A percentile compares a stretch with the other conserved stretches of the same genome.
These are phyloP conservation scores for Teinopalpus imperialis DNA, from an alignment of 2,888 invertebrate species.

Conservation along the genomic window DNA sequence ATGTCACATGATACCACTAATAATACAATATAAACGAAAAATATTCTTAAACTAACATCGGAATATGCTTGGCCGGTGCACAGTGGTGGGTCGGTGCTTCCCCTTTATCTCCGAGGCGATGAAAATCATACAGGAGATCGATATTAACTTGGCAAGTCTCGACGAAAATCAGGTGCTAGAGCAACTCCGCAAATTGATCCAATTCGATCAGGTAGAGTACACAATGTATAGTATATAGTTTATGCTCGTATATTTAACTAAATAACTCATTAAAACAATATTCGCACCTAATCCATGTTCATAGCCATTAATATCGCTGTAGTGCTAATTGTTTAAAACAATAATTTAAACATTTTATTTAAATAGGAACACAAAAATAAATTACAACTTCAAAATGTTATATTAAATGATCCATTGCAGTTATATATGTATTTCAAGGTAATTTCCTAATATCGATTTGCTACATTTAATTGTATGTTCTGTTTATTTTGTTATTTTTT, in stretches of 20 bases:
- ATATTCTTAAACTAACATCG: slow-evolving; percentile 33
- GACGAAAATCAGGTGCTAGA: slow-evolving; percentile 45
- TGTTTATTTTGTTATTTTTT: too few species aligned
- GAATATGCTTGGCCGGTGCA: slow-evolving; percentile 38
- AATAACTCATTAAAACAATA: too few species aligned
- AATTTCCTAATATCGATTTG: too few species aligned
- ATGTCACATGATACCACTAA: background rate
- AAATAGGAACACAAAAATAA: too few species aligned
- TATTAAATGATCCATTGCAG: too few species aligned
- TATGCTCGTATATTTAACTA: background rate
- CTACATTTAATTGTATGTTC: too few species aligned
- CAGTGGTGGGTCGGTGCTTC: slow-evolving; percentile 71
- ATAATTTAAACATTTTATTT: too few species aligned
- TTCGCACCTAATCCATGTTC: background rate
- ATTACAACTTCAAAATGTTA: too few species aligned
- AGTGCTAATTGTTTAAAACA: background rate
- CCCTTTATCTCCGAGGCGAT: slow-evolving; percentile 52
- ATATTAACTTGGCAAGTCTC: slow-evolving; percentile 32
- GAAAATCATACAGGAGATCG: slow-evolving; percentile 36
- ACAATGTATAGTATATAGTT: background rate
- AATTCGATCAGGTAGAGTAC: slow-evolving; percentile 60
- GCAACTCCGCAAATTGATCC: slow-evolving; percentile 50
- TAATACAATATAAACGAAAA: slow-evolving; percentile 6
- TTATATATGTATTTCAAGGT: too few species aligned
- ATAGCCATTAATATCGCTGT: background rate